Conservation (phyloP, 2,113 vertebrate species). For the Gallinago paraguaiae region DNA sequence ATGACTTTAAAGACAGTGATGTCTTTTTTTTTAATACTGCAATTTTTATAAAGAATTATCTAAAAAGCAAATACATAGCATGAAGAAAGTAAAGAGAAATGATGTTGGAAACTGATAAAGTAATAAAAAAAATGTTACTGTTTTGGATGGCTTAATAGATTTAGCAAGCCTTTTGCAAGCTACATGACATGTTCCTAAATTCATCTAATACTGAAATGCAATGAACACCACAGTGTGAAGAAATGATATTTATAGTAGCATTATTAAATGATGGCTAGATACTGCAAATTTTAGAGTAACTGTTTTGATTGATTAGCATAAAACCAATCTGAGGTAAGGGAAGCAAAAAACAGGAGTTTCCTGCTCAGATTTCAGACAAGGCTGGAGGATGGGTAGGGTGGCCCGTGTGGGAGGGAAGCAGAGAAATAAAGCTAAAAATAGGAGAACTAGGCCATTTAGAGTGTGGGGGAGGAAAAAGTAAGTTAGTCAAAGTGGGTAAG, state of each 20-base stretch:
- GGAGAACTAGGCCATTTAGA: background rate
- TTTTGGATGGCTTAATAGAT: background rate
- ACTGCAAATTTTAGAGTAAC: background rate
- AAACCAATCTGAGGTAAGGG: background rate
- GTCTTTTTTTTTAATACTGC: background rate
- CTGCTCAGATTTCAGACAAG: background rate
- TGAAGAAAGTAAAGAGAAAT: background rate
- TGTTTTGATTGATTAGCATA: background rate
- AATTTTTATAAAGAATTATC: background rate
- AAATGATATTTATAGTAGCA: background rate
- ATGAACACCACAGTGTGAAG: background rate
- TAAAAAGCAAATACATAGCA: background rate
- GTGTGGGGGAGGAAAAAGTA: background rate
- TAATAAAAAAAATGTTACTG: background rate
- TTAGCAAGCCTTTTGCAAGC: background rate
- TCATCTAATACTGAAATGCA: background rate
- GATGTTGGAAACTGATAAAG: background rate
- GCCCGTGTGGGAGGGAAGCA: background rate
- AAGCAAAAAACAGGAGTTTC: background rate
- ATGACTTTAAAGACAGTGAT: background rate
- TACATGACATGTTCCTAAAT: background rate
- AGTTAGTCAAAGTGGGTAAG: background rate
- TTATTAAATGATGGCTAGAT: background rate
- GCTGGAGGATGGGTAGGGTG: background rate
- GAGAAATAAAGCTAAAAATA: background rate